Conservation (phyloP, 2,113 vertebrate species). For the Suricata suricatta region DNA sequence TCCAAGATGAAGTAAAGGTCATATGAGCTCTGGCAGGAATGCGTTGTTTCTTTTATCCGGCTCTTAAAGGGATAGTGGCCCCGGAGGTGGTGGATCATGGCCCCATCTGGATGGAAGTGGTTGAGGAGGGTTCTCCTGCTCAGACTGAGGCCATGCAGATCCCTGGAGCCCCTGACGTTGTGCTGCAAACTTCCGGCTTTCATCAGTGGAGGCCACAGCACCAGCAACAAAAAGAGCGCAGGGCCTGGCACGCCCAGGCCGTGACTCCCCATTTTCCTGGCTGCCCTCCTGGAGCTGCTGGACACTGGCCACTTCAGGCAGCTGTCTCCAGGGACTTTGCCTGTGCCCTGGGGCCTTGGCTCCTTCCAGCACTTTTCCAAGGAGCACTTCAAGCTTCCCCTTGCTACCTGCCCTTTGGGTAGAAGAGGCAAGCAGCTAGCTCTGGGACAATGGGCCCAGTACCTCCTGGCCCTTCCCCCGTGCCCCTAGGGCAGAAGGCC, state of each 20-base stretch:
- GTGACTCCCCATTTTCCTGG: slow-evolving; percentile 37
- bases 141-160: background rate
- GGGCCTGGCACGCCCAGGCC: background rate
- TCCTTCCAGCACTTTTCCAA: background rate
- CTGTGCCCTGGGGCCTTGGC: background rate
- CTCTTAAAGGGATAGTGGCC: background rate
- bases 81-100: background rate
- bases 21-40: slow-evolving; percentile 92
- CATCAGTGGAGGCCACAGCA: background rate
- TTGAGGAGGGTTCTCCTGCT: background rate
- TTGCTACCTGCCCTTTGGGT: background rate
- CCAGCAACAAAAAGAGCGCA: background rate
- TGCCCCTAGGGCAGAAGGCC: background rate
- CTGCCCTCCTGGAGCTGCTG: background rate
- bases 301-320: background rate
- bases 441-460: background rate
- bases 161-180: background rate
- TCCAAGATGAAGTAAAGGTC: slow-evolving; percentile 96
- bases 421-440: background rate
- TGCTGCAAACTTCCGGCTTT: background rate
- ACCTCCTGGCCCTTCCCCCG: background rate
- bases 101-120: background rate
- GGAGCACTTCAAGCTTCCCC: background rate
- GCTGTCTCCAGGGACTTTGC: background rate
- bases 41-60: slow-evolving; percentile 76